A percentile compares a stretch with the other conserved stretches of the same genome.
phyloP scores from a whole-genome alignment of 30 jellyfish, hydroid and myxozoan genomes.

The Hydractinia symbiolongicarpus region DNA sequence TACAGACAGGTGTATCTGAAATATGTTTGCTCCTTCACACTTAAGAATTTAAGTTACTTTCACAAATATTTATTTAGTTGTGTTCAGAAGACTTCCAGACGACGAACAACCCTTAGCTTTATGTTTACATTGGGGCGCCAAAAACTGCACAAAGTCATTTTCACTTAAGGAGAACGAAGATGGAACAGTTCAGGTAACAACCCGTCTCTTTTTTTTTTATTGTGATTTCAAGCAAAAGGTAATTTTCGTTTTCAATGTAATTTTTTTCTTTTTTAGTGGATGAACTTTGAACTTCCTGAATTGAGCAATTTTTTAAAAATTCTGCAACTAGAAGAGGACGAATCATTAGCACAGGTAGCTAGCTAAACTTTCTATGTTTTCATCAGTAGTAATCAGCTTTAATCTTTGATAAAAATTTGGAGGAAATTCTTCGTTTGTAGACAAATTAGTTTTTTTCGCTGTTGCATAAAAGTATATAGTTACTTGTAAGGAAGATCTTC shows the following conservation, averaged over 20 bases:
- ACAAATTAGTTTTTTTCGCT: not conserved
- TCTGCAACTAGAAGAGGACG: conserved; percentile 84
- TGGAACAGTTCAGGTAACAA: conserved; percentile 61
- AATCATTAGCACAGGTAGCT: conserved; percentile 67
- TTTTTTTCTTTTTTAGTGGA: conserved; percentile 59
- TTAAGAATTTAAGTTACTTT: too few relatives aligned
- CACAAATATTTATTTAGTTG: conserved; percentile 32
- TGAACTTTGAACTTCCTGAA: conserved; percentile 77
- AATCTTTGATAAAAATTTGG: not conserved
- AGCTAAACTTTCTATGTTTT: not conserved
- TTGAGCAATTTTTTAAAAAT: conserved; percentile 61
- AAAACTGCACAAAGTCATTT: conserved; percentile 40
- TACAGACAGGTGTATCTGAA: too few relatives aligned
- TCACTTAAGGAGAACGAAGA: conserved; percentile 72
- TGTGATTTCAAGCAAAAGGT: too few relatives aligned
- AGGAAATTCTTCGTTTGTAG: not conserved
- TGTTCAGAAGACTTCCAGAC: conserved; percentile 51
- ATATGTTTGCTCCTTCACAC: too few relatives aligned
- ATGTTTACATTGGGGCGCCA: conserved; percentile 73
- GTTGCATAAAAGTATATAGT: not conserved
- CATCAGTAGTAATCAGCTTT: not conserved
- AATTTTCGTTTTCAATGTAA: too few relatives aligned
- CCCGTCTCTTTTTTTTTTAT: not conserved
- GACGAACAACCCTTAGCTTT: conserved; percentile 85
- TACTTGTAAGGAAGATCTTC: too few relatives aligned